Evolutionary conservation across 2,113 vertebrate species (phyloP).

Genomic region (Piliocolobus tephrosceles): DNA sequence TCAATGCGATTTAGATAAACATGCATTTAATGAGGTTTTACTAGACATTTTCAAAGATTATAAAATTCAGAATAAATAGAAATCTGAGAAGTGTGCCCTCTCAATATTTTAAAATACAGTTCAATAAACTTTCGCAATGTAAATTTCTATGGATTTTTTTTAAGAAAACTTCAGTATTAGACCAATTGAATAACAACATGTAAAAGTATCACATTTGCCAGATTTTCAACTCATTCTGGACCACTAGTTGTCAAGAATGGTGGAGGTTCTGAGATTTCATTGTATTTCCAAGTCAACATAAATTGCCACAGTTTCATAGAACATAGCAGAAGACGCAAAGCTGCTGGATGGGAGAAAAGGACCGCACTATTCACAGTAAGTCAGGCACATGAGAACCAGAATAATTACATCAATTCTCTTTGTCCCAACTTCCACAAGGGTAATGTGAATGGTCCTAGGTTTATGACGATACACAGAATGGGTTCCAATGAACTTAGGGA

Average conservation of each 20-base stretch:
- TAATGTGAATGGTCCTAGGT: accelerated
- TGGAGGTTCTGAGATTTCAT: neutral
- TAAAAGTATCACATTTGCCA: neutral
- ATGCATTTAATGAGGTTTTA: neutral
- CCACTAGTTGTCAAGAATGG: neutral
- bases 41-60: neutral
- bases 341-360: neutral
- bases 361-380: neutral
- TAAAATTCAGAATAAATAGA: neutral
- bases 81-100: neutral
- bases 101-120: neutral
- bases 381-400: neutral
- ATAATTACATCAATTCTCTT: neutral
- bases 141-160: neutral
- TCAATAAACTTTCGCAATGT: neutral
- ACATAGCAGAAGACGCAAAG: neutral
- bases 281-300: neutral
- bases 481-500: neutral
- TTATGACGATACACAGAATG: neutral
- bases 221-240: neutral
- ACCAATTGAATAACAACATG: neutral
- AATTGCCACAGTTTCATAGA: neutral
- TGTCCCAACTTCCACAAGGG: accelerated
- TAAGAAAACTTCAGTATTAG: neutral
- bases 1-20: neutral